Conservation (phyloP, 2,888 invertebrate species). For the Netelia melanura region DNA sequence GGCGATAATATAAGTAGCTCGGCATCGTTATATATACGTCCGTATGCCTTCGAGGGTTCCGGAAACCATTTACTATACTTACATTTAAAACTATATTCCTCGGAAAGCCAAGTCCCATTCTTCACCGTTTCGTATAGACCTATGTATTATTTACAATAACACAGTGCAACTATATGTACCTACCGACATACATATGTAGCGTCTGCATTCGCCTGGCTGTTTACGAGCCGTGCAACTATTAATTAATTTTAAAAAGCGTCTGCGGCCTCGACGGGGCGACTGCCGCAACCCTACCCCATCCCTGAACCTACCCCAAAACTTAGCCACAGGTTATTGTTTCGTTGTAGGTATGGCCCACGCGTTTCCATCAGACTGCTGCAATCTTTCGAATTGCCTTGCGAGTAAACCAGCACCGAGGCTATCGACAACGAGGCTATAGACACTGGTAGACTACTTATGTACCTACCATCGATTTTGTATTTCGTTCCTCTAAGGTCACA, state of each 20-base stretch:
- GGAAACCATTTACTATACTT: conserved; percentile 73
- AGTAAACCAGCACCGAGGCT: too few relatives aligned
- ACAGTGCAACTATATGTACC: not conserved
- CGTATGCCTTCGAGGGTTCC: conserved; percentile 57
- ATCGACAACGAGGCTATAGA: too few relatives aligned
- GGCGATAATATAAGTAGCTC: not conserved
- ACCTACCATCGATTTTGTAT: not conserved
- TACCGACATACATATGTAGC: not conserved
- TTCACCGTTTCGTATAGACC: not conserved
- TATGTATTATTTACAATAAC: not conserved
- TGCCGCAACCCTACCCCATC: conserved; percentile 72
- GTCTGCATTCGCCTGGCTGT: conserved; percentile 76
- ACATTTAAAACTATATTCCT: conserved; percentile 46
- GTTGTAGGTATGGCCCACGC: not conserved
- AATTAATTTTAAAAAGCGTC: conserved; percentile 76
- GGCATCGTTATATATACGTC: not conserved
- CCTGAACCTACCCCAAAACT: conserved; percentile 77
- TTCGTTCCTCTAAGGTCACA: conserved; percentile 15
- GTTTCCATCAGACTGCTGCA: conserved; percentile 52
- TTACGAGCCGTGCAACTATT: conserved; percentile 78
- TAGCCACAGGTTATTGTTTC: not conserved
- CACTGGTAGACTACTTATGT: not conserved
- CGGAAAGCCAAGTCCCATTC: not conserved
- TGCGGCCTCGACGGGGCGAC: conserved; percentile 44
- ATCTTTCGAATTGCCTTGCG: too few relatives aligned